Evolutionary conservation across 1,140 invertebrate species (phyloP), one percentile per base, ranked within the genome.

Genomic region (Centruroides vittatus): DNA sequence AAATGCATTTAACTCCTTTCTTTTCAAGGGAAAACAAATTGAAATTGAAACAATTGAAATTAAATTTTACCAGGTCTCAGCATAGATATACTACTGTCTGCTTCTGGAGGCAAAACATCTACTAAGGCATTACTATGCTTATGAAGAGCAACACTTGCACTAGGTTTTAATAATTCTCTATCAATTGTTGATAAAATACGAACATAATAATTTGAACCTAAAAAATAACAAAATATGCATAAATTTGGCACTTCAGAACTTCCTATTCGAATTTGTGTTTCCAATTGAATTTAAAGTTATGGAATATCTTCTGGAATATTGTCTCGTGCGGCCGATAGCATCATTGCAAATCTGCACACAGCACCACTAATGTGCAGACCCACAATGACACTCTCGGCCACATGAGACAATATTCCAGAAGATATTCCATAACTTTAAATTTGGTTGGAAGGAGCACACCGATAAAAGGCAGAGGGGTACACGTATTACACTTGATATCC

Each of bases 51-150:
- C 34, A 23, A 5, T 54, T 1, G 34, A 11, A 35, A 23, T 35
- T 35, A 54, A 54, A 35, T 61, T 62, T 70, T 73, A 88, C 87
- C 86, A 69, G 92, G 84, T 80, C 89, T 84, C 47, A 98, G 76
- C 93, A 98, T 97, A 60, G 93, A 95, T 66, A 93, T 97, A 66
- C 85, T 93, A 58, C 89, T 93, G 72, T 98, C 94, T n/a, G 94
- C 93, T 78, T 98, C 94, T 7, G 94, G 94, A 36, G 94, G 94
- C 47, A 98, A 74, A 12, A 98, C 93, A 80, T 98, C 93, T 5
- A 98, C 94, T 47, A 98, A 76, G 55, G 94, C 93, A 83, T 98
- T 98, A 67, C 92, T 95, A 74, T 98, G 94, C 74, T 98, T 98
- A 71, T 98, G 94, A 34, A 98, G 78, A 46, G 94, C 94, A 48